Percentiles rank a stretch among this genome's conserved stretches.
These are phyloP conservation scores for Hydroisotoma schaefferi DNA, from an alignment of 2,888 invertebrate species.

Conservation along the genomic window DNA sequence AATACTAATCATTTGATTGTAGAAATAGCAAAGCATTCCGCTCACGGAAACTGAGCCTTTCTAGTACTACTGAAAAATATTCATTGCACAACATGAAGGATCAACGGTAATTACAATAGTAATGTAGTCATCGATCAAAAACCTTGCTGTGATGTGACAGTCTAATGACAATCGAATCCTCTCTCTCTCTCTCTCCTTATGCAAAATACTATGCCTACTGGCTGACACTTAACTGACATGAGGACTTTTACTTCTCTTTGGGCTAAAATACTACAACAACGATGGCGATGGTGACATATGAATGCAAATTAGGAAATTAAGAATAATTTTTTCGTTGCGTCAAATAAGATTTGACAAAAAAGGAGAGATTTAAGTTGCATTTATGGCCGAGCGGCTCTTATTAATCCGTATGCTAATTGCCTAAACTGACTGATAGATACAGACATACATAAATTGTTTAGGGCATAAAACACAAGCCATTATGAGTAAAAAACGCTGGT, in stretches of 20 bases:
- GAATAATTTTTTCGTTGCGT: background rate
- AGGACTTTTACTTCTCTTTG: constrained; percentile 32
- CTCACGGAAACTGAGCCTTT: no score
- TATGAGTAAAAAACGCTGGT: no score
- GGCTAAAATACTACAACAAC: constrained; percentile 29
- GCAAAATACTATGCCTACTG: constrained; percentile 10
- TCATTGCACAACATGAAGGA: constrained; percentile 5
- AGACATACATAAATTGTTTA: no score
- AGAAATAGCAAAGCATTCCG: no score
- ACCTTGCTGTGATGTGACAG: constrained; percentile 23
- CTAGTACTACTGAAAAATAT: background rate
- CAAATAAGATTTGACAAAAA: background rate
- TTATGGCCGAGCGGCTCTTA: no score
- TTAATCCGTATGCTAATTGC: no score
- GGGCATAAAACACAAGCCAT: no score
- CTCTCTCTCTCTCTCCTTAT: constrained; percentile 10
- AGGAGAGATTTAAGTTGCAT: no score
- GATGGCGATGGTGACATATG: no score
- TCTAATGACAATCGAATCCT: constrained; percentile 30
- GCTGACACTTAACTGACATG: constrained; percentile 14
- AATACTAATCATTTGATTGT: background rate
- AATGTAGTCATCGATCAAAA: constrained; percentile 15
- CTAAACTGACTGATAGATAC: no score
- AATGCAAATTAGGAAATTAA: background rate
- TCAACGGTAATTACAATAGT: constrained; percentile 16